Evolutionary conservation across 1,140 invertebrate genomes (phyloP).

Genomic region (Carcinoscorpius rotundicauda): DNA sequence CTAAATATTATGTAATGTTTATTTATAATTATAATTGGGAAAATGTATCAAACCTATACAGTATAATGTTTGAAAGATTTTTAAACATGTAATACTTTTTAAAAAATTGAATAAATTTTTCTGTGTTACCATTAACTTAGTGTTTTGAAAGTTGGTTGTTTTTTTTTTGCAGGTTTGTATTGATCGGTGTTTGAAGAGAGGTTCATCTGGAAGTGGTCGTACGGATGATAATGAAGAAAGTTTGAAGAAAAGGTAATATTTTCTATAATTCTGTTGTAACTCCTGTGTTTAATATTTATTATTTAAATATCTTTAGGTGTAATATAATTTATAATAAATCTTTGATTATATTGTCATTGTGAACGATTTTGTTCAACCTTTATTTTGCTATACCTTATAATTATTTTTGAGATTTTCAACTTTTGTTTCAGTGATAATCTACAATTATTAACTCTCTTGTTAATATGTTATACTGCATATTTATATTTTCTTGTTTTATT

Average conservation of each 20-base stretch:
- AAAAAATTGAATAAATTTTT: constrained; percentile 1
- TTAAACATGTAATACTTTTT: constrained; percentile 4
- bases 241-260: constrained; percentile 56
- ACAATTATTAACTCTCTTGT: too few relatives aligned
- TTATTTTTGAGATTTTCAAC: too few relatives aligned
- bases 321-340: neutral
- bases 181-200: constrained; percentile 68
- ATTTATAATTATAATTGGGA: too few relatives aligned
- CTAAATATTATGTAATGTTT: too few relatives aligned
- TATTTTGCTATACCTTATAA: neutral
- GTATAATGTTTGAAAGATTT: neutral
- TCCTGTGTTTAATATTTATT: neutral
- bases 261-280: constrained; percentile 1
- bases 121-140: neutral
- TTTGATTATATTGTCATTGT: neutral
- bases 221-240: constrained; percentile 90
- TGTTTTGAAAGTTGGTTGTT: neutral
- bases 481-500: too few relatives aligned
- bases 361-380: neutral
- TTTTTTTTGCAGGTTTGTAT: constrained; percentile 48
- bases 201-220: constrained; percentile 75
- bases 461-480: too few relatives aligned
- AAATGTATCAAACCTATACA: too few relatives aligned
- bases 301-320: neutral
- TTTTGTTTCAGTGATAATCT: too few relatives aligned